Base-by-base conservation (phyloP, 2,888 invertebrate species). In the Ormyrus nitidulus region DNA sequence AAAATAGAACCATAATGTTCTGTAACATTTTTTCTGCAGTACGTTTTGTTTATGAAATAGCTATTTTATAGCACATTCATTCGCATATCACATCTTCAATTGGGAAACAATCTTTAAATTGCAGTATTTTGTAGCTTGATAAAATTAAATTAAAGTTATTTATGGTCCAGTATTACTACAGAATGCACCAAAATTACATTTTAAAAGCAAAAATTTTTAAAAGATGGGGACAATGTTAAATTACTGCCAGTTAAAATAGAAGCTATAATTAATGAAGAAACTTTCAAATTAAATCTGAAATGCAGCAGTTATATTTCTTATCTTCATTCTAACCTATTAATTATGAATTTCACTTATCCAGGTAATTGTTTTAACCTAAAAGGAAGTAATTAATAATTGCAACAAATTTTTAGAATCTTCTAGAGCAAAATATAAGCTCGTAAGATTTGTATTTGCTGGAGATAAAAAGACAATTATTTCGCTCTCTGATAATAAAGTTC, bases 261-360 rank as follows among this genome's bases (percentile, higher is more conserved):
- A 61, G 34, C 8, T 6, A 6, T 10, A 49, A 49, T 65, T 65
- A 49, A 65, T 49, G n/a, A 9, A 49, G 64, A 65, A 65, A 8
- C 13, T 7, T 49, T 49, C 34, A 65, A 48, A 65, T 65, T 65
- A 65, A 8, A 61, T 56, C 56, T 13, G 10, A 61, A 61, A 61
- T 44, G 56, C 10, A 56, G 6, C 5, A n/a, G 6, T 13, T 56
- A n/a, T 56, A 34, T 34, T 34, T 10, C 9, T 9, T 62, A 10
- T 62, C 62, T 44, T 62, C 44, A 62, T 62, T 62, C 3, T 11
- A 19, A 44, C 62, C 44, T 62, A 44, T 34, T 62, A 44, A 62
- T 62, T 10, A 44, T 62, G 9, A 44, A 44, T 62, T 59, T 62
- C 44, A 10, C 44, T 44, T 44, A 44, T 8, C 19, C 59, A 59